phyloP scores from a whole-genome alignment of 2,113 vertebrate species.

The Thamnophis sirtalis region DNA sequence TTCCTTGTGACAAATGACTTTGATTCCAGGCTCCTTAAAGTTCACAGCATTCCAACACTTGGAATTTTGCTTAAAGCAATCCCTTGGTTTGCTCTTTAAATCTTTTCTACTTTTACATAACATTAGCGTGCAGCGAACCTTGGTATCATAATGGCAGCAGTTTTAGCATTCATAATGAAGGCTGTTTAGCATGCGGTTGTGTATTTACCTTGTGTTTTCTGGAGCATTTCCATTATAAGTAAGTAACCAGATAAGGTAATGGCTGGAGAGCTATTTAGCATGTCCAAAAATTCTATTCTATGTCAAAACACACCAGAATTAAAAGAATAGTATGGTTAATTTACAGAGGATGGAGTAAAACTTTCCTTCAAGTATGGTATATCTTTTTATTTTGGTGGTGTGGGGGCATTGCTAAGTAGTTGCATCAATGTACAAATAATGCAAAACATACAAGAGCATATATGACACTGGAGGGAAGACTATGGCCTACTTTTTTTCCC shows the following conservation, averaged over 20 bases:
- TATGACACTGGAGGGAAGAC: background rate
- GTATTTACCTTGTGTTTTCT: background rate
- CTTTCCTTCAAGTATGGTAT: background rate
- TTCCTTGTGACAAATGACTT: background rate
- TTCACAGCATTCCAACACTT: constrained; percentile 20
- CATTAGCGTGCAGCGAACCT: background rate
- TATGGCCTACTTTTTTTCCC: no score
- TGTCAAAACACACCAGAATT: background rate
- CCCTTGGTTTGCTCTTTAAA: background rate
- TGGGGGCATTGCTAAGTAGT: background rate
- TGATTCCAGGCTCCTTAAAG: background rate
- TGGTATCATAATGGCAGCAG: background rate
- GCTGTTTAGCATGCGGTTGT: background rate
- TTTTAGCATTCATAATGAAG: background rate
- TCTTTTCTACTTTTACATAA: background rate
- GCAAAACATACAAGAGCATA: background rate
- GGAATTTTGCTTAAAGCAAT: constrained; percentile 11
- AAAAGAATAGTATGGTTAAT: background rate
- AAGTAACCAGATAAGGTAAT: background rate
- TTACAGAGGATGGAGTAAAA: background rate
- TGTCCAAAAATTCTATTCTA: background rate
- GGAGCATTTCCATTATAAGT: background rate
- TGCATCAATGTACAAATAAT: background rate
- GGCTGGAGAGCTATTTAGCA: background rate
- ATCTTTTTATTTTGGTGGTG: background rate